Percentiles rank a stretch among this genome's conserved stretches.
These are phyloP conservation scores for Parelbella ahira DNA, from an alignment of 2,888 invertebrate genomes.

Conservation along the genomic window DNA sequence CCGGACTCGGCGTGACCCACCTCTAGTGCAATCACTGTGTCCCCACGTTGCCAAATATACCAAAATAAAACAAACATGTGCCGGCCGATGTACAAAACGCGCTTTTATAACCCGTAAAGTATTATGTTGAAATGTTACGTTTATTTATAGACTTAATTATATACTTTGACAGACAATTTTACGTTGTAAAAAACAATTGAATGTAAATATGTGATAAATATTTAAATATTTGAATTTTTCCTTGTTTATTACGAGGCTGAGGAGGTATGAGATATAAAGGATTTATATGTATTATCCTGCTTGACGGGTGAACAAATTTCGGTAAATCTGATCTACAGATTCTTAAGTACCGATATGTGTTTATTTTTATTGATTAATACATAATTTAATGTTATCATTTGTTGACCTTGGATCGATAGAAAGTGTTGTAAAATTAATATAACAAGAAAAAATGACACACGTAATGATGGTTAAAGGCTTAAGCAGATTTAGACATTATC, in stretches of 20 bases:
- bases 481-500: too few species aligned
- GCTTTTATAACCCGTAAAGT: constrained; percentile 35
- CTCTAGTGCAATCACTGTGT: constrained; percentile 46
- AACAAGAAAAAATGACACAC: too few species aligned
- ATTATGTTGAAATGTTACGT: constrained; percentile 38
- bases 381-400: too few species aligned
- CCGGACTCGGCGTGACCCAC: too few species aligned
- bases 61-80: background rate
- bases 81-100: constrained; percentile 39
- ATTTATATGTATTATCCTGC: too few species aligned
- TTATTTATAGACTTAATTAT: constrained; percentile 27
- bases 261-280: background rate
- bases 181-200: constrained; percentile 7
- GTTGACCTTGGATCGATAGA: too few species aligned
- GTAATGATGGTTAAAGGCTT: too few species aligned
- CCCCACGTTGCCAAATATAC: constrained; percentile 14
- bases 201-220: constrained; percentile 6
- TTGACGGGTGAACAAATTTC: too few species aligned
- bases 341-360: too few species aligned
- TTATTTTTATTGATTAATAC: too few species aligned
- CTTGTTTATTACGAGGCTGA: constrained; percentile 5
- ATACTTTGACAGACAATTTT: constrained; percentile 6
- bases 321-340: too few species aligned
- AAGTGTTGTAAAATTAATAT: too few species aligned
- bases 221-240: constrained; percentile 8